Percentiles rank a stretch among this genome's conserved stretches.
These are phyloP conservation scores for Chelidonichthys spinosus DNA, from an alignment of 2,797 vertebrate genomes.

Conservation along the genomic window DNA sequence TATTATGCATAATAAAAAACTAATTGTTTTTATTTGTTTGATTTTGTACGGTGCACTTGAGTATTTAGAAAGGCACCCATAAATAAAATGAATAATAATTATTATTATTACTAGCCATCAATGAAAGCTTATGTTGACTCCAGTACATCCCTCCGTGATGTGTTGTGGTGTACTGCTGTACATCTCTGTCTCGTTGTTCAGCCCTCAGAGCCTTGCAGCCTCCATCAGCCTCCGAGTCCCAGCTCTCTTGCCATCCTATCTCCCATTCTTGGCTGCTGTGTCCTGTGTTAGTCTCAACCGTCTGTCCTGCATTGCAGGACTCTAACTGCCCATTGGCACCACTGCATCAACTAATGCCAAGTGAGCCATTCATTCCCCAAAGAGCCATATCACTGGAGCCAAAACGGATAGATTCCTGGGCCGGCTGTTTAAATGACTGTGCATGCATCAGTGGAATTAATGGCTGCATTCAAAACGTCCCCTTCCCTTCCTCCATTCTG, in stretches of 20 bases:
- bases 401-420: slow-evolving; percentile 47
- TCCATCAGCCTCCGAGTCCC: not conserved
- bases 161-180: not conserved
- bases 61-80: too few species aligned
- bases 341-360: slow-evolving; percentile 42
- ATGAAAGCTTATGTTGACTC: not conserved
- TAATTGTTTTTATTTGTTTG: too few species aligned
- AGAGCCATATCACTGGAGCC: slow-evolving; percentile 38
- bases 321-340: slow-evolving; percentile 51
- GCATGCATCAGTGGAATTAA: slow-evolving; percentile 43
- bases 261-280: slow-evolving; percentile 25
- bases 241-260: slow-evolving; percentile 21
- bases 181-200: not conserved
- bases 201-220: not conserved
- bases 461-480: slow-evolving; percentile 24
- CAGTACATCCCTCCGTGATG: not conserved
- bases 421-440: slow-evolving; percentile 39
- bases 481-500: slow-evolving; percentile 2
- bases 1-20: too few species aligned
- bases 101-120: not conserved
- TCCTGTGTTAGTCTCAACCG: slow-evolving; percentile 53
- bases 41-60: too few species aligned
- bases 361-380: slow-evolving; percentile 30
- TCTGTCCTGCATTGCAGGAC: slow-evolving; percentile 50
- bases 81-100: too few species aligned